Conservation (phyloP, 2,797 vertebrate genomes). For the Esox masquinongy region DNA sequence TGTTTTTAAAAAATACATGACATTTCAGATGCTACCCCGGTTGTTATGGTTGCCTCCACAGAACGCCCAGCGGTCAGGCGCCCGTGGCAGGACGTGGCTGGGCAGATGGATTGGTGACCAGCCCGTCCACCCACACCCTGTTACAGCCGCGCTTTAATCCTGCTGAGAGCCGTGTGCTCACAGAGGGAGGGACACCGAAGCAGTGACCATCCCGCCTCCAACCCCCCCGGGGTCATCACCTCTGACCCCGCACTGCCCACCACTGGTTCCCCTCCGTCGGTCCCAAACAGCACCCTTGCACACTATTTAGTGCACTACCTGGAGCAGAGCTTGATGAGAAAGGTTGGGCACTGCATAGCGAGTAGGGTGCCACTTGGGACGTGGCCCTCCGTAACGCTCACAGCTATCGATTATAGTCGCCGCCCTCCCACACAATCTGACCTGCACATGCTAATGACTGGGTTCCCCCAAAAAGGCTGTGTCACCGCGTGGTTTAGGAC, state of each 20-base stretch:
- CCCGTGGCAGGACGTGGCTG: too few relatives aligned
- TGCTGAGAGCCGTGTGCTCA: conserved; percentile 38
- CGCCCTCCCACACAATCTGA: conserved; percentile 5
- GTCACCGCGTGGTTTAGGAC: conserved; percentile 8
- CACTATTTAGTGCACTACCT: not conserved
- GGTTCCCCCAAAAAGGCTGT: conserved; percentile 23
- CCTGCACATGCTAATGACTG: conserved; percentile 17
- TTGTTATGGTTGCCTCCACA: too few relatives aligned
- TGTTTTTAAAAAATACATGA: not conserved
- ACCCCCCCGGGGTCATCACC: conserved; percentile 59
- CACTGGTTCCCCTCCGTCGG: conserved; percentile 30
- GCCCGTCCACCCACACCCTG: not conserved
- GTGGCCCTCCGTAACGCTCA: conserved; percentile 28
- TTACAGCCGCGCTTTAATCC: conserved; percentile 37
- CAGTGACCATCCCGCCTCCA: conserved; percentile 50
- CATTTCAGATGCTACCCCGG: not conserved
- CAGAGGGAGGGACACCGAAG: conserved; percentile 33
- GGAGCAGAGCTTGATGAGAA: not conserved
- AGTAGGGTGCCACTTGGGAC: not conserved
- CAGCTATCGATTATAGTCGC: conserved; percentile 15
- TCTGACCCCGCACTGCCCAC: conserved; percentile 53
- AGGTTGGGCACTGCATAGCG: not conserved
- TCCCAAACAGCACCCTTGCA: not conserved
- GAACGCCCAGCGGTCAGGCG: too few relatives aligned
- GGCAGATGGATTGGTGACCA: not conserved